phyloP scores from a whole-genome alignment of 2,797 vertebrate genomes.

The Semaprochilodus insignis region DNA sequence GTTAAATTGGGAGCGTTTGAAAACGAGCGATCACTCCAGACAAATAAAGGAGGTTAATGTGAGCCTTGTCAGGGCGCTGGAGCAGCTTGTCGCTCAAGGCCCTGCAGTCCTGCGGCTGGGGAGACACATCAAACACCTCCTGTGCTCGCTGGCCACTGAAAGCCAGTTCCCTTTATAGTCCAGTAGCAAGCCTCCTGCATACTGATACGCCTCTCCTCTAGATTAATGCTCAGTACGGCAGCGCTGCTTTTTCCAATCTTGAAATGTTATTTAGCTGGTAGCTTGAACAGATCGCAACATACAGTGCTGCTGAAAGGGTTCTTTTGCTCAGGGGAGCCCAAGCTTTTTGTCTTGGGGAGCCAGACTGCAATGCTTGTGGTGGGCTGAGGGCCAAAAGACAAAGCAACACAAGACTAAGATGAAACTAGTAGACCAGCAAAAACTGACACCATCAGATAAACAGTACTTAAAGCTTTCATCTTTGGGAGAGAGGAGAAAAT shows the following conservation, averaged over 20 bases:
- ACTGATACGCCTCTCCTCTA: background rate
- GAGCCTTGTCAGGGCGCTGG: slow-evolving; percentile 75
- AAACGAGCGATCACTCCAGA: slow-evolving; percentile 72
- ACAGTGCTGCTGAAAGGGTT: background rate
- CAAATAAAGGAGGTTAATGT: slow-evolving; percentile 77
- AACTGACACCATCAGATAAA: too few relatives aligned
- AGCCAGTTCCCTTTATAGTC: slow-evolving; percentile 49
- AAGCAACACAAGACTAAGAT: too few relatives aligned
- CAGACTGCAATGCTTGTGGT: too few relatives aligned
- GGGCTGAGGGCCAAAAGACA: too few relatives aligned
- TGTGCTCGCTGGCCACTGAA: slow-evolving; percentile 57
- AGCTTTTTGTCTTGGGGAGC: too few relatives aligned
- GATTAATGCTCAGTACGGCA: background rate
- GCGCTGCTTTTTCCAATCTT: too few relatives aligned
- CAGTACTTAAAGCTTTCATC: too few relatives aligned
- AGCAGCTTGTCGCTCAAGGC: slow-evolving; percentile 77
- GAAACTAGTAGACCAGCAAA: too few relatives aligned
- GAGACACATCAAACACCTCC: slow-evolving; percentile 66
- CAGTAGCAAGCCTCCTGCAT: slow-evolving; percentile 7
- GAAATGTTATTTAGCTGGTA: background rate
- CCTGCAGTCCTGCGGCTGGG: slow-evolving; percentile 67
- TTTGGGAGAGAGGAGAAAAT: too few relatives aligned
- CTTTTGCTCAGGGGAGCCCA: too few relatives aligned
- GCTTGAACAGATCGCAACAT: background rate
- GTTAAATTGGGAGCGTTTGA: slow-evolving; percentile 79